phyloP scores from a whole-genome alignment of 30 jellyfish, hydroid and myxozoan genomes.

The Hydractinia echinata region DNA sequence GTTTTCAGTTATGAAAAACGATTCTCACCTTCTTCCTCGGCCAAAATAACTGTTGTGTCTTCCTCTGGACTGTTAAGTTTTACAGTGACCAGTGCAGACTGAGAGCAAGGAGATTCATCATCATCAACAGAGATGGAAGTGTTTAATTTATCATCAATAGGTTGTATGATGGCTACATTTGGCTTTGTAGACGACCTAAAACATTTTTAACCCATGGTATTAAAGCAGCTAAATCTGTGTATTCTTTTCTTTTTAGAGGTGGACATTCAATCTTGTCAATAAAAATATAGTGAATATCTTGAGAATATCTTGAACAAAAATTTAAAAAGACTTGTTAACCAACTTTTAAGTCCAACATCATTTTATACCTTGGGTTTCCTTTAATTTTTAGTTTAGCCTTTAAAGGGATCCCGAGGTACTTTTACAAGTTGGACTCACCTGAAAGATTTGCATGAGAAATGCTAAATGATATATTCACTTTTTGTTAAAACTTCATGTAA shows the following conservation, averaged over 20 bases:
- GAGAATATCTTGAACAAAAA: no score
- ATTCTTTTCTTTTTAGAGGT: neutral
- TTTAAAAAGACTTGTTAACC: no score
- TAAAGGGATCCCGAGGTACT: no score
- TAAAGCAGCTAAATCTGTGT: neutral
- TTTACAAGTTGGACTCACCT: no score
- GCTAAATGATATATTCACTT: no score
- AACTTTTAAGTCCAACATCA: no score
- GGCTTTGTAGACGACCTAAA: slow-evolving; percentile 87
- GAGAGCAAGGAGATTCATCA: slow-evolving; percentile 42
- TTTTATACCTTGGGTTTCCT: no score
- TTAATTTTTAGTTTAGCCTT: no score
- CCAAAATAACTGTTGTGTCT: slow-evolving; percentile 76
- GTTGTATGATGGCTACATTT: slow-evolving; percentile 60
- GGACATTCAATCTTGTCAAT: neutral
- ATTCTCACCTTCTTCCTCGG: slow-evolving; percentile 84
- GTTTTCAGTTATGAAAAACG: neutral
- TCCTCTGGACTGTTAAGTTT: slow-evolving; percentile 50
- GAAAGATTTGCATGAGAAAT: no score
- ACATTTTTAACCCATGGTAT: neutral
- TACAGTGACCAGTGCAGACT: slow-evolving; percentile 82
- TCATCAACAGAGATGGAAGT: slow-evolving; percentile 21
- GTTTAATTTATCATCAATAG: slow-evolving; percentile 29
- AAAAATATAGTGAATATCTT: no score
- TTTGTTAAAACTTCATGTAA: no score